Evolutionary conservation across 2,113 vertebrate species (phyloP).

Genomic region (Lutjanus erythropterus): DNA sequence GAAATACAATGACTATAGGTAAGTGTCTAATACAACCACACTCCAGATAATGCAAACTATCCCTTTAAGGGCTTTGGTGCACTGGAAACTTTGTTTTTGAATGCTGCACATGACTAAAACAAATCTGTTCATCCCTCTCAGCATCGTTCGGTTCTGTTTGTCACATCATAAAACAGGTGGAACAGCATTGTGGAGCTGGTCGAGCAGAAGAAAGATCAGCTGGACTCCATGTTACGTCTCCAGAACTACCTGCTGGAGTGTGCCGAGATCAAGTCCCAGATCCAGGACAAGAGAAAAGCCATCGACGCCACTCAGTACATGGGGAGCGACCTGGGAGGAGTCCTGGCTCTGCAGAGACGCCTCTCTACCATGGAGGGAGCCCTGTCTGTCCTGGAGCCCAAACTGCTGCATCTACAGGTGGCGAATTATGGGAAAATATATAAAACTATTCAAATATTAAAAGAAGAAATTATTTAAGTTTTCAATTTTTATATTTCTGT

Average conservation of each 20-base stretch:
- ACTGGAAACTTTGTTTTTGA: background rate
- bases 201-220: slow-evolving; percentile 90
- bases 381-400: slow-evolving; percentile 91
- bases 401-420: slow-evolving; percentile 89
- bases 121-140: background rate
- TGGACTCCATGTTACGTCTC: slow-evolving; percentile 89
- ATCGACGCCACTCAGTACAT: slow-evolving; percentile 90
- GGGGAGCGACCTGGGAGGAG: slow-evolving; percentile 87
- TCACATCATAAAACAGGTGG: slow-evolving; percentile 87
- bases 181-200: slow-evolving; percentile 96
- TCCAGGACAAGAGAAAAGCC: slow-evolving; percentile 91
- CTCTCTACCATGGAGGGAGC: slow-evolving; percentile 94
- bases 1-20: too few relatives aligned
- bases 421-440: slow-evolving; percentile 51
- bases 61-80: too few relatives aligned
- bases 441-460: background rate
- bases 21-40: too few relatives aligned
- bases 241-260: slow-evolving; percentile 97
- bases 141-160: background rate
- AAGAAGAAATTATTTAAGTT: background rate
- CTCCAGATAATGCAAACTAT: too few relatives aligned
- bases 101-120: background rate
- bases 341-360: slow-evolving; percentile 90
- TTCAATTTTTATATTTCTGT: too few relatives aligned
- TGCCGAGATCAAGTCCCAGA: slow-evolving; percentile 90